A percentile compares a stretch with the other conserved stretches of the same genome.
Conservation (phyloP, 2,113 vertebrate species). For the Tetrax tetrax region DNA sequence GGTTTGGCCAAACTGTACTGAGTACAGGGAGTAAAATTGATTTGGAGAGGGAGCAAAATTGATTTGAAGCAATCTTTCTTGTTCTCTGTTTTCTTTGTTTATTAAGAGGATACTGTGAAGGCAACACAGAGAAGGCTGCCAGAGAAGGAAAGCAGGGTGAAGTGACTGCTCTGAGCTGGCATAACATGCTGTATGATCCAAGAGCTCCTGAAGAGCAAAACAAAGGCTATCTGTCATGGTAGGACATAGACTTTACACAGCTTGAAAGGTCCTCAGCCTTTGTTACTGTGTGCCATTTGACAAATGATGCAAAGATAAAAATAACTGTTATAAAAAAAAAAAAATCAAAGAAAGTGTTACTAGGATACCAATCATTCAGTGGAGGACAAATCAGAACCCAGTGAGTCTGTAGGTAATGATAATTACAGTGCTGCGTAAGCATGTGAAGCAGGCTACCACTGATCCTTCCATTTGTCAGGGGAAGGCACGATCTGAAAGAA, state of each 20-base stretch:
- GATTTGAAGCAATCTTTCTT: neutral
- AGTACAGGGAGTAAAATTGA: neutral
- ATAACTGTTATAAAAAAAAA: neutral
- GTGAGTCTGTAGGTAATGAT: neutral
- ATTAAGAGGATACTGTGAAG: neutral
- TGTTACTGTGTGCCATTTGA: neutral
- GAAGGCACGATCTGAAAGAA: neutral
- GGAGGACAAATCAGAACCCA: slow-evolving; percentile 27
- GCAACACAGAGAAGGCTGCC: neutral
- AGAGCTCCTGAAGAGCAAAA: neutral
- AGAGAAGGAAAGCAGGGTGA: neutral
- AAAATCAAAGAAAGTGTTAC: slow-evolving; percentile 18
- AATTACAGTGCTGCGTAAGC: slow-evolving; percentile 25
- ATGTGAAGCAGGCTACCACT: neutral
- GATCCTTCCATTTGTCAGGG: neutral
- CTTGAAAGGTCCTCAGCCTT: neutral
- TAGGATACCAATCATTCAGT: slow-evolving; percentile 30
- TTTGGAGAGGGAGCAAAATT: neutral
- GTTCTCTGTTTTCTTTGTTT: neutral
- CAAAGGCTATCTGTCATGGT: neutral
- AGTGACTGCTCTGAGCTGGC: neutral
- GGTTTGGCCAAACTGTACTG: neutral
- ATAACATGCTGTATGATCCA: neutral
- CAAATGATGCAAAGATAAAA: slow-evolving; percentile 18
- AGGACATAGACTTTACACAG: neutral